A percentile compares a stretch with the other conserved stretches of the same genome.
Conservation (phyloP, 2,113 vertebrate genomes). For the Nettapus auritus region DNA sequence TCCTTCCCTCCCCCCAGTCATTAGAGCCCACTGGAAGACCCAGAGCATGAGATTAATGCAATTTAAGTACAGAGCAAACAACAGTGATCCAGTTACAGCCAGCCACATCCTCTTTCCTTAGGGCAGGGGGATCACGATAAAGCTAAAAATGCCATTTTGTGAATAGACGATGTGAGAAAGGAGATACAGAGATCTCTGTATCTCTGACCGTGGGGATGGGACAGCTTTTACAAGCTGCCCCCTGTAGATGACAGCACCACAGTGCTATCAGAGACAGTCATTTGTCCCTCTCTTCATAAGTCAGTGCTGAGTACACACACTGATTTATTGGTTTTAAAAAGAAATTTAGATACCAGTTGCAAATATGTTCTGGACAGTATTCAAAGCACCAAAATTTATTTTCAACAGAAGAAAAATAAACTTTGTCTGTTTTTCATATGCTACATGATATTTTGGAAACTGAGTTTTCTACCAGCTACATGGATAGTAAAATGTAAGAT, state of each 20-base stretch:
- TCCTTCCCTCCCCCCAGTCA: neutral
- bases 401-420: neutral
- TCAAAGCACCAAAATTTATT: neutral
- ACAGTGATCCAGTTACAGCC: neutral
- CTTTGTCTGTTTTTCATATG: neutral
- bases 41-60: neutral
- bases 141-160: neutral
- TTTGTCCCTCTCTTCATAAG: neutral
- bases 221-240: neutral
- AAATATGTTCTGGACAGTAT: neutral
- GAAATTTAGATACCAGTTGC: neutral
- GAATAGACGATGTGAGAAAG: neutral
- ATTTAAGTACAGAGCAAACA: neutral
- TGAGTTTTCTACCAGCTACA: neutral
- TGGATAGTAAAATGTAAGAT: neutral
- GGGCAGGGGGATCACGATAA: neutral
- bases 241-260: neutral
- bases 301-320: neutral
- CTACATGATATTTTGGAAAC: neutral
- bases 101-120: neutral
- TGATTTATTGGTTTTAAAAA: neutral
- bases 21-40: neutral
- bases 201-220: neutral
- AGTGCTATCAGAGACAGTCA: neutral
- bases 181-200: neutral